Evolutionary conservation across 2,888 invertebrate genomes (phyloP).

Genomic region (Eupeodes latifasciatus): DNA sequence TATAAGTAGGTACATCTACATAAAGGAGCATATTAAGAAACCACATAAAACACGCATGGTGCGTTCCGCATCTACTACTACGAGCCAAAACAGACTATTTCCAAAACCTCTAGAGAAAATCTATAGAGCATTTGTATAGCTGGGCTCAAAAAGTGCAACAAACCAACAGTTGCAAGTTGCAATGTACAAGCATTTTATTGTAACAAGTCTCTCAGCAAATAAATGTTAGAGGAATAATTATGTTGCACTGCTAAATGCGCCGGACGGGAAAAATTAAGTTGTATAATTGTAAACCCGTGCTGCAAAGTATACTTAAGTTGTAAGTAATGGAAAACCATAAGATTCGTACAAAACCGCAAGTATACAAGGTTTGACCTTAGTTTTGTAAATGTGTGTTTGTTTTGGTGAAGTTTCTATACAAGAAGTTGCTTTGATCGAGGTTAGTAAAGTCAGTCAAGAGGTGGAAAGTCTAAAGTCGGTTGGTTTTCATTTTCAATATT

Average conservation of each 20-base stretch:
- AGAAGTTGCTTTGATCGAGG: slow-evolving; percentile 11
- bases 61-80: slow-evolving; percentile 25
- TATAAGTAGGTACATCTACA: too few species aligned
- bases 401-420: slow-evolving; percentile 6
- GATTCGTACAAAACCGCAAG: slow-evolving; percentile 54
- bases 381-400: slow-evolving; percentile 3
- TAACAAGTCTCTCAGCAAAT: slow-evolving; percentile 48
- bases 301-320: not conserved
- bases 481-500: too few species aligned
- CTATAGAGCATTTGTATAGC: not conserved
- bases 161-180: slow-evolving; percentile 24
- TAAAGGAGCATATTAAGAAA: slow-evolving; percentile 3
- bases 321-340: slow-evolving; percentile 16
- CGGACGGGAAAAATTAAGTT: slow-evolving; percentile 50
- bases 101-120: not conserved
- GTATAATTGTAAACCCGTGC: slow-evolving; percentile 48
- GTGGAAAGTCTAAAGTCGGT: too few species aligned
- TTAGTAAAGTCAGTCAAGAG: too few species aligned
- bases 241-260: slow-evolving; percentile 43
- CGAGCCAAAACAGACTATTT: slow-evolving; percentile 34
- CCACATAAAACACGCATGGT: slow-evolving; percentile 63
- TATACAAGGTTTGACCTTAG: slow-evolving; percentile 59
- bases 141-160: slow-evolving; percentile 51
- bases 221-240: not conserved
- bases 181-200: slow-evolving; percentile 24